Evolutionary conservation across 2,113 vertebrate genomes (phyloP).

Genomic region (Heptranchias perlo): DNA sequence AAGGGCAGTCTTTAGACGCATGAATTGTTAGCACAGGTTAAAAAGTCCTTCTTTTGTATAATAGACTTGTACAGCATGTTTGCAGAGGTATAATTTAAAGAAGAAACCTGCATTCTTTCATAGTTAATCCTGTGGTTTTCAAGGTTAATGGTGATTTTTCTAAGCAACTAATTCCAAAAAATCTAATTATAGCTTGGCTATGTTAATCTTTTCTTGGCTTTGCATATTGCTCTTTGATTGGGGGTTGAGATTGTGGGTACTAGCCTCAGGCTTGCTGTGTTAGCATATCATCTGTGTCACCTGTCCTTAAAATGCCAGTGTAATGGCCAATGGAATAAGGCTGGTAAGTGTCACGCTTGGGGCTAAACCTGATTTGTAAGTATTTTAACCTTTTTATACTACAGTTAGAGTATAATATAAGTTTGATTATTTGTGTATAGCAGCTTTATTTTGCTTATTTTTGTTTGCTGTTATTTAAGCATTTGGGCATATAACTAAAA

Average conservation of each 20-base stretch:
- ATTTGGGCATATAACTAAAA: background rate
- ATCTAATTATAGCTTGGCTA: background rate
- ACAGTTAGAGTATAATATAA: background rate
- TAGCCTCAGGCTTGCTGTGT: conserved; percentile 98
- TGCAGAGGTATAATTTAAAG: background rate
- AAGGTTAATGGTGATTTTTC: conserved; percentile 24
- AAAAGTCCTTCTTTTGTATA: background rate
- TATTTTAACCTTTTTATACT: conserved; percentile 55
- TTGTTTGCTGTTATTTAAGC: background rate
- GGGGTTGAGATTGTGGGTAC: conserved; percentile 51
- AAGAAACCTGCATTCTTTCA: background rate
- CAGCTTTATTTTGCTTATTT: background rate
- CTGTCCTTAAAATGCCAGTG: conserved; percentile 51
- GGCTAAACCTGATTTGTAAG: conserved; percentile 72
- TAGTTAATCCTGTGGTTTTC: background rate
- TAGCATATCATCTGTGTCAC: conserved; percentile 49
- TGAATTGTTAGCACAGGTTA: conserved; percentile 2
- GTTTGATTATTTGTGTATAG: background rate
- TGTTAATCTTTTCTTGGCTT: conserved; percentile 36
- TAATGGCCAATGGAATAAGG: conserved; percentile 62
- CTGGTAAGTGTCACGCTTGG: conserved; percentile 58
- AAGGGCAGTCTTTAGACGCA: background rate
- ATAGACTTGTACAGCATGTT: background rate
- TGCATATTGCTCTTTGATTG: conserved; percentile 56
- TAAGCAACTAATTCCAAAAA: background rate